phyloP scores from a whole-genome alignment of 2,888 invertebrate genomes.

The Rhamnusium bicolor region DNA sequence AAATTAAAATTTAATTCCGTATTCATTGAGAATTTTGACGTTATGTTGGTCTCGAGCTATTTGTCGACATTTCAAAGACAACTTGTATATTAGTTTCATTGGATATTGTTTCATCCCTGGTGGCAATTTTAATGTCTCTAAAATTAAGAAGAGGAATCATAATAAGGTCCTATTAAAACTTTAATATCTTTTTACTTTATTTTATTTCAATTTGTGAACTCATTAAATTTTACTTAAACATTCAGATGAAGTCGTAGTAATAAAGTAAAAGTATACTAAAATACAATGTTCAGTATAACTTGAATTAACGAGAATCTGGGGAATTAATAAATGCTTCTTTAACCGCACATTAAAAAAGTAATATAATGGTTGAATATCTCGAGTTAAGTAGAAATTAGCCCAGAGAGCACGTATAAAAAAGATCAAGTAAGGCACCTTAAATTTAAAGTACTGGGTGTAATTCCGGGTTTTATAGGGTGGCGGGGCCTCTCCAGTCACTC shows the following conservation, averaged over 20 bases:
- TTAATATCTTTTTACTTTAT: neutral
- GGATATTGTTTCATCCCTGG: too few relatives aligned
- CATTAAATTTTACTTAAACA: slow-evolving; percentile 6
- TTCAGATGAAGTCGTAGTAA: neutral
- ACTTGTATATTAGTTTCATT: too few relatives aligned
- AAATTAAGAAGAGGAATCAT: neutral
- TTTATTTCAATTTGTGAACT: slow-evolving; percentile 3
- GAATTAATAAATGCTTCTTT: slow-evolving; percentile 45
- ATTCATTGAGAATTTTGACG: too few relatives aligned
- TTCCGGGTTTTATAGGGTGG: slow-evolving; percentile 48
- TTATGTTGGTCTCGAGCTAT: too few relatives aligned
- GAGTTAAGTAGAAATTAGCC: slow-evolving; percentile 54
- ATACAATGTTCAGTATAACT: neutral
- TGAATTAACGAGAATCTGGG: slow-evolving; percentile 34
- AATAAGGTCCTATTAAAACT: neutral
- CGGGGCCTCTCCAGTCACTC: slow-evolving; percentile 27
- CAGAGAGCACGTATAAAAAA: slow-evolving; percentile 51
- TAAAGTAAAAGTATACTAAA: slow-evolving; percentile 13
- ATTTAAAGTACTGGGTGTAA: slow-evolving; percentile 56
- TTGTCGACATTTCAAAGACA: too few relatives aligned
- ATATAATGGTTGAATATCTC: slow-evolving; percentile 49
- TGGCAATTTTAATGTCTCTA: too few relatives aligned
- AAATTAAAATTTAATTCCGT: too few relatives aligned
- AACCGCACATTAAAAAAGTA: slow-evolving; percentile 43
- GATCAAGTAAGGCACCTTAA: slow-evolving; percentile 52